Evolutionary conservation across 2,797 vertebrate species (phyloP).

Genomic region (Echeneis naucrates): DNA sequence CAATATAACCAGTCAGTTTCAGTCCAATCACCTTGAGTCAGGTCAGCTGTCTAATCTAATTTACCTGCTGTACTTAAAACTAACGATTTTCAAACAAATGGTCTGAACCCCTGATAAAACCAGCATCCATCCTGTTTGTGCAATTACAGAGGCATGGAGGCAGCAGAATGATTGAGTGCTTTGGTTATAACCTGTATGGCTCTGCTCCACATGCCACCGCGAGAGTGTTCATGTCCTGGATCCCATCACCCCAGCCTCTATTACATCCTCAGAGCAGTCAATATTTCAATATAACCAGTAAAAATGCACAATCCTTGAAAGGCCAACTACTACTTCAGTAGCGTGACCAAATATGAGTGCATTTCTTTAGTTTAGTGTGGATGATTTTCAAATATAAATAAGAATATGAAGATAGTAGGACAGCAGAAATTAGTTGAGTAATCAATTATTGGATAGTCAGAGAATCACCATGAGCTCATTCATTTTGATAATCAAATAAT

Average conservation of each 20-base stretch:
- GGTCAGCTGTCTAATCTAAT: conserved; percentile 65
- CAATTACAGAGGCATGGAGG: conserved; percentile 73
- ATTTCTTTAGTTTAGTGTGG: neutral
- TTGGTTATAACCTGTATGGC: conserved; percentile 71
- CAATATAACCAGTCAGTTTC: conserved; percentile 17
- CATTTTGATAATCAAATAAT: too few relatives aligned
- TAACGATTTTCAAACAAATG: conserved; percentile 68
- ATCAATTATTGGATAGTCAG: neutral
- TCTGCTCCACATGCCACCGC: conserved; percentile 74
- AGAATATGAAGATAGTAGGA: neutral
- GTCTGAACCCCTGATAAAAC: conserved; percentile 70
- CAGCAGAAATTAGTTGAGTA: neutral
- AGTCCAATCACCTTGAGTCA: conserved; percentile 58
- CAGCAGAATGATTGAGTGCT: conserved; percentile 75
- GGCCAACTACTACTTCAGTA: neutral
- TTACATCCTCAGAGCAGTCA: conserved; percentile 83
- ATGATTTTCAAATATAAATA: neutral
- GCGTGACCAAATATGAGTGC: neutral
- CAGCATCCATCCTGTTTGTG: conserved; percentile 70
- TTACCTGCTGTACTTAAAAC: conserved; percentile 58
- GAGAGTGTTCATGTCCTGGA: conserved; percentile 77
- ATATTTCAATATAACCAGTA: conserved; percentile 51
- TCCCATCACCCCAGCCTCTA: conserved; percentile 79
- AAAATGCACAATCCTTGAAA: neutral
- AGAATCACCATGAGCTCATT: too few relatives aligned